Conservation (phyloP, 2,888 invertebrate species). For the Volucella bombylans region DNA sequence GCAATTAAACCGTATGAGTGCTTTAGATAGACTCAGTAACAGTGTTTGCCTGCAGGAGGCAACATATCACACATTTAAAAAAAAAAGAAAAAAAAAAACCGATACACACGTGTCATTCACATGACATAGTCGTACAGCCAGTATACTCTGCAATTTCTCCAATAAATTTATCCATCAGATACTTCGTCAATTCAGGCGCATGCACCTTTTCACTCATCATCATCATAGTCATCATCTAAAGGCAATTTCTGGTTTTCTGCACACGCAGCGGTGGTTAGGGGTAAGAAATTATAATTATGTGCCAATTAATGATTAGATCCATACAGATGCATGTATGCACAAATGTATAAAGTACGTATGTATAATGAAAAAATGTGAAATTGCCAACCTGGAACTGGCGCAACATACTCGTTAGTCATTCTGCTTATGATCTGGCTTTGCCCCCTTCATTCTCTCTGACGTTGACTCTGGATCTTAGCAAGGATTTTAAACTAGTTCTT, state of each 20-base stretch:
- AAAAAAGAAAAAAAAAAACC: not conserved
- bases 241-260: slow-evolving; percentile 16
- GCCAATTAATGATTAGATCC: slow-evolving; percentile 55
- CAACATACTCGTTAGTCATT: slow-evolving; percentile 2
- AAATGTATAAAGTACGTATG: too few relatives aligned
- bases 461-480: slow-evolving; percentile 2
- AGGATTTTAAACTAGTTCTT: slow-evolving; percentile 56
- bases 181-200: slow-evolving; percentile 19
- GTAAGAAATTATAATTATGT: slow-evolving; percentile 59
- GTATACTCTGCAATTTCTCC: slow-evolving; percentile 57
- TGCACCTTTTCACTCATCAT: slow-evolving; percentile 34
- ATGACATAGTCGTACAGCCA: slow-evolving; percentile 6
- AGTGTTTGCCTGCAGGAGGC: slow-evolving; percentile 4
- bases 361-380: slow-evolving; percentile 45
- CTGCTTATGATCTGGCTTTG: too few relatives aligned
- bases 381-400: slow-evolving; percentile 14
- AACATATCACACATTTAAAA: not conserved
- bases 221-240: not conserved
- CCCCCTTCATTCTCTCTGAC: not conserved
- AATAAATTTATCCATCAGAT: slow-evolving; percentile 50
- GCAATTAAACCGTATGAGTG: slow-evolving; percentile 27
- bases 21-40: slow-evolving; percentile 4
- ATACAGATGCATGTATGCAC: not conserved
- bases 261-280: slow-evolving; percentile 4
- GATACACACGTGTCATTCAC: slow-evolving; percentile 20